These are phyloP conservation scores for Artibeus jamaicensis DNA, from an alignment of 2,797 vertebrate genomes.

Conservation along the genomic window DNA sequence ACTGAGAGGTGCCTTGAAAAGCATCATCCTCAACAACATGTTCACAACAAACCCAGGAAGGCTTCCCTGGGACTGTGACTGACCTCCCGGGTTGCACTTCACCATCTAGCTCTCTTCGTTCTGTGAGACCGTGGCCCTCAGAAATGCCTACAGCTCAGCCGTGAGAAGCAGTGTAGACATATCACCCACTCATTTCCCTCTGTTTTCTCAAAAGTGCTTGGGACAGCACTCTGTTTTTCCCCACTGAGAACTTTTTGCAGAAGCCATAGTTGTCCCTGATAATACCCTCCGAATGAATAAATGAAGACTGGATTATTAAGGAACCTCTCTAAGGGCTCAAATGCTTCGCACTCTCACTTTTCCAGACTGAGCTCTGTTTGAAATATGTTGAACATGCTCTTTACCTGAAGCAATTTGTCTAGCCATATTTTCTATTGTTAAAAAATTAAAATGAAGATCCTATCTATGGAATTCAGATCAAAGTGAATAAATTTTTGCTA, in stretches of 20 bases:
- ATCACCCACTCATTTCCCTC: not conserved
- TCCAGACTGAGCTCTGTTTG: not conserved
- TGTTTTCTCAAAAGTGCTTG: not conserved
- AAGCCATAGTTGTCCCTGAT: not conserved
- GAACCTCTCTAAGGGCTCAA: not conserved
- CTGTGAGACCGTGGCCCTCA: not conserved
- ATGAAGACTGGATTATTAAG: not conserved
- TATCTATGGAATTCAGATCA: not conserved
- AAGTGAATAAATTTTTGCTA: not conserved
- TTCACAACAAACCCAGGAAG: constrained; percentile 39
- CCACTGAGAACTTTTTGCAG: not conserved
- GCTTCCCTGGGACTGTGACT: not conserved
- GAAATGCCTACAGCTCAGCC: not conserved
- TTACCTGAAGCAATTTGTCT: not conserved
- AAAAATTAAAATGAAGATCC: not conserved
- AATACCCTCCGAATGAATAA: not conserved
- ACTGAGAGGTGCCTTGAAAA: not conserved
- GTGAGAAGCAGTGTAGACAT: not conserved
- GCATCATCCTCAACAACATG: not conserved
- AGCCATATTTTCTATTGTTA: not conserved
- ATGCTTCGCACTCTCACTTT: not conserved
- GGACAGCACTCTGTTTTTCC: not conserved
- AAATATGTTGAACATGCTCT: not conserved
- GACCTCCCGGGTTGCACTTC: not conserved
- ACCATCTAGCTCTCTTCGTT: not conserved